phyloP scores from a whole-genome alignment of 2,888 invertebrate genomes.

The Pollenia griseotomentosa region DNA sequence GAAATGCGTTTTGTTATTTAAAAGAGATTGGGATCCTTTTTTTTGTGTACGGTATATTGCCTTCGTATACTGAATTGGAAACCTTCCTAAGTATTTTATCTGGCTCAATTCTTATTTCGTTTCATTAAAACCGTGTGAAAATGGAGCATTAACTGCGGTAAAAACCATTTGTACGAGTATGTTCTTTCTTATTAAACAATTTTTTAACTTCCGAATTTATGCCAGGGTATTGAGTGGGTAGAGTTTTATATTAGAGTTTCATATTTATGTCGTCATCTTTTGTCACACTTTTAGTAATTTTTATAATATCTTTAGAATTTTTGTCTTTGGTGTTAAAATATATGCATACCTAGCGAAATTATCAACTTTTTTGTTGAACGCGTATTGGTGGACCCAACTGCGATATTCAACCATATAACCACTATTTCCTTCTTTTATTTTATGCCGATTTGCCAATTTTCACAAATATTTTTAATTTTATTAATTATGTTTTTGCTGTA shows the following conservation, averaged over 20 bases:
- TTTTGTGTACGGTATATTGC: constrained; percentile 37
- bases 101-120: constrained; percentile 67
- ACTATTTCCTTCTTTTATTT: constrained; percentile 69
- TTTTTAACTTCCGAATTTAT: constrained; percentile 78
- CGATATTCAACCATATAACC: constrained; percentile 67
- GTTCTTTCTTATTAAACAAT: constrained; percentile 74
- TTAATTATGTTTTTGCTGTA: constrained; percentile 62
- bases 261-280: constrained; percentile 53
- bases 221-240: constrained; percentile 78
- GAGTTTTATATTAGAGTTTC: constrained; percentile 51
- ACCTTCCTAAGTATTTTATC: constrained; percentile 60
- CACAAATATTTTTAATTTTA: constrained; percentile 58
- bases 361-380: constrained; percentile 78
- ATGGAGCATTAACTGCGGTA: constrained; percentile 68
- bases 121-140: constrained; percentile 69
- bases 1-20: constrained; percentile 10
- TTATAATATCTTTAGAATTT: constrained; percentile 71
- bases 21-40: constrained; percentile 9
- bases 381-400: constrained; percentile 70
- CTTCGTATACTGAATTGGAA: constrained; percentile 64
- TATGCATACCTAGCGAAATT: constrained; percentile 78
- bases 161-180: constrained; percentile 66
- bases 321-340: constrained; percentile 61
- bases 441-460: constrained; percentile 67
- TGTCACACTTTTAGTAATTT: constrained; percentile 29